phyloP scores from a whole-genome alignment of 2,113 vertebrate genomes.

The Murina feae region DNA sequence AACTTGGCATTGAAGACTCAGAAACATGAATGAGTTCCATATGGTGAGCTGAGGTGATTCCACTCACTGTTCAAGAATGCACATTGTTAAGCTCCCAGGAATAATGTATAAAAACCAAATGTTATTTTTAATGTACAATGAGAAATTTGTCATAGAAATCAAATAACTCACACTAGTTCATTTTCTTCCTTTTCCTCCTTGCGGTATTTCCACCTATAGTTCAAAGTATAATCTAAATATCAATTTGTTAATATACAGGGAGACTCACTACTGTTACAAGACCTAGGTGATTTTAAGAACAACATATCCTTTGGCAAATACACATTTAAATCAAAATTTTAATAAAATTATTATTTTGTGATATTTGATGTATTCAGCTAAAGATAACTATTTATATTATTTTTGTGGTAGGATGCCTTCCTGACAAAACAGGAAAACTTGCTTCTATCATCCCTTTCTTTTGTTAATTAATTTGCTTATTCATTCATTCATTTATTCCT shows the following conservation, averaged over 20 bases:
- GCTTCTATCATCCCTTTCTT: neutral
- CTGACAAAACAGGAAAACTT: neutral
- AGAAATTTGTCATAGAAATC: neutral
- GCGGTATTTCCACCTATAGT: neutral
- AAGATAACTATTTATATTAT: neutral
- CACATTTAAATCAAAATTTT: neutral
- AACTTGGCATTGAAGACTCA: neutral
- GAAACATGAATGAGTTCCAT: neutral
- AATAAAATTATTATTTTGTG: neutral
- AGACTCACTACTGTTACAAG: neutral
- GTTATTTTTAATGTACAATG: conserved; percentile 2
- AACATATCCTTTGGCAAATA: neutral
- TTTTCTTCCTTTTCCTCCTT: neutral
- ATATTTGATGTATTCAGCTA: neutral
- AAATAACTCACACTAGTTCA: neutral
- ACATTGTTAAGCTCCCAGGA: neutral
- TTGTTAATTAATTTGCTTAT: neutral
- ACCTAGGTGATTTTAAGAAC: neutral
- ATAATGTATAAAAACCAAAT: neutral
- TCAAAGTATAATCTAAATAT: neutral
- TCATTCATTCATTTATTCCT: too few species aligned
- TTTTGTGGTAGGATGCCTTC: neutral
- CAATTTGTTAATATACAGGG: neutral
- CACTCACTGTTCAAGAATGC: neutral
- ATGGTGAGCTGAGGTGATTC: neutral